Conservation (phyloP, 2,797 vertebrate genomes). For the Cossypha niveicapilla region DNA sequence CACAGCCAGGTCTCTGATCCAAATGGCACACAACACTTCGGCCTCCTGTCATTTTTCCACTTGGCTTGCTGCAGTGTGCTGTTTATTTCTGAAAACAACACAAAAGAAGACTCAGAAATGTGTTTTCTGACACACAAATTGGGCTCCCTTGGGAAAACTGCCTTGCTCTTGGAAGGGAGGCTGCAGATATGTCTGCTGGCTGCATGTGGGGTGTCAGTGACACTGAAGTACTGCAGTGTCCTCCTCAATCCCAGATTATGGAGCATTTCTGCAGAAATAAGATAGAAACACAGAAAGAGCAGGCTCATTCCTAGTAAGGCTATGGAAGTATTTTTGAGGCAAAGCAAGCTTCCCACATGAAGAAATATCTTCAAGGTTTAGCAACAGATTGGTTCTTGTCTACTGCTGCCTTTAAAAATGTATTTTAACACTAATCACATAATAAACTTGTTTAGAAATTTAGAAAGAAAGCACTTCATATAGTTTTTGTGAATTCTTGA, state of each 20-base stretch:
- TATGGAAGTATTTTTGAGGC: not conserved
- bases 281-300: not conserved
- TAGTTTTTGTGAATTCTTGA: not conserved
- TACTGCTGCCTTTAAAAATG: not conserved
- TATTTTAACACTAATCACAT: not conserved
- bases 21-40: not conserved
- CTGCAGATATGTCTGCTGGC: not conserved
- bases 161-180: not conserved
- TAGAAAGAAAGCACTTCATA: not conserved
- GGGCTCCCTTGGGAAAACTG: conserved; percentile 2
- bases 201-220: not conserved
- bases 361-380: not conserved
- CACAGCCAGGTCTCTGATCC: not conserved
- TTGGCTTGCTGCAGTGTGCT: not conserved
- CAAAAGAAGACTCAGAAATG: not conserved
- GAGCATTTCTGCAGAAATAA: not conserved
- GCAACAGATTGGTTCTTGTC: not conserved
- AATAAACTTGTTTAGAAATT: not conserved
- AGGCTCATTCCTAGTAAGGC: not conserved
- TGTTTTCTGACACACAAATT: not conserved
- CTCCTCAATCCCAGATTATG: not conserved
- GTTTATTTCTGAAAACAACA: not conserved
- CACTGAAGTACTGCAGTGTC: not conserved
- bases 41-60: not conserved
- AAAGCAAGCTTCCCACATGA: not conserved